phyloP scores from a whole-genome alignment of 2,888 invertebrate species.

The Catocala fraxini region DNA sequence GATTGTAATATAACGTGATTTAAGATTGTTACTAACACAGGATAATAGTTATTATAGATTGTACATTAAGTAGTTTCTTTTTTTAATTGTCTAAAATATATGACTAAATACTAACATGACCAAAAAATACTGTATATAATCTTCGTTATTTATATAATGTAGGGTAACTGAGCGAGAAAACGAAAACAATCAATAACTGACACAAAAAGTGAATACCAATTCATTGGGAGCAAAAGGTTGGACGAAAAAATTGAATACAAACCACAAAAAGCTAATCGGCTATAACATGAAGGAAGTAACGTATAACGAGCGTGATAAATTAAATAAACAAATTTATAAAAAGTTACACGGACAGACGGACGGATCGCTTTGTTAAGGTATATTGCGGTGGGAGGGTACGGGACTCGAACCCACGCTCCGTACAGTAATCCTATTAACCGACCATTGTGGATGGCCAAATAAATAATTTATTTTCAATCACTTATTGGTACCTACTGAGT shows the following conservation, averaged over 20 bases:
- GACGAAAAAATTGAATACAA: constrained; percentile 61
- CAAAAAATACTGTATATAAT: too few relatives aligned
- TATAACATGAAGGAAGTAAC: constrained; percentile 82
- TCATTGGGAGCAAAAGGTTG: constrained; percentile 66
- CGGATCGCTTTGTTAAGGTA: constrained; percentile 65
- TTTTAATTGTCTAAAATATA: too few relatives aligned
- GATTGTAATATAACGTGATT: constrained; percentile 28
- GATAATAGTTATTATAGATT: constrained; percentile 32
- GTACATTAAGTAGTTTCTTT: neutral
- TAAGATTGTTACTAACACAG: constrained; percentile 23
- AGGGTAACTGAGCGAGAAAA: constrained; percentile 54
- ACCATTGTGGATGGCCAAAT: constrained; percentile 78
- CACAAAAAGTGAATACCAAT: constrained; percentile 74
- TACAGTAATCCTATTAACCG: constrained; percentile 81
- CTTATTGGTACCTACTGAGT: constrained; percentile 62
- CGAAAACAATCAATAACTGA: constrained; percentile 62
- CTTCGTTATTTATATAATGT: constrained; percentile 2
- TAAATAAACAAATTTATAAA: constrained; percentile 87
- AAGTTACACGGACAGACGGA: constrained; percentile 72
- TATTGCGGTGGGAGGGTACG: constrained; percentile 77
- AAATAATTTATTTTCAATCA: constrained; percentile 82
- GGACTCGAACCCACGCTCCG: constrained; percentile 79
- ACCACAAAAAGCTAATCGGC: constrained; percentile 84
- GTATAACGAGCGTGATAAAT: constrained; percentile 85
- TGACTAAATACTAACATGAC: too few relatives aligned